These are phyloP conservation scores for Spilarctia lutea DNA, from an alignment of 2,888 invertebrate species.

Conservation along the genomic window DNA sequence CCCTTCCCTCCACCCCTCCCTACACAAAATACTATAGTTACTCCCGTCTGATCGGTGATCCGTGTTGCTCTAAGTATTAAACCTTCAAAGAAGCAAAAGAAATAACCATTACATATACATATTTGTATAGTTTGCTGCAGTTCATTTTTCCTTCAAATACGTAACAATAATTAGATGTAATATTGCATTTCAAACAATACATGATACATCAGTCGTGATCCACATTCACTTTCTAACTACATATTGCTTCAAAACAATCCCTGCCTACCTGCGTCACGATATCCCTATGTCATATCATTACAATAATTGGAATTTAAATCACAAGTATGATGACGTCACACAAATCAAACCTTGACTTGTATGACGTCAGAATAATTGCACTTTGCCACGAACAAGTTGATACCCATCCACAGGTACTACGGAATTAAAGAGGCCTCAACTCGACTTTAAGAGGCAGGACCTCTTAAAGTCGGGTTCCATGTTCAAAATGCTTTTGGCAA, in stretches of 20 bases:
- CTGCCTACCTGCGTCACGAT: constrained; percentile 41
- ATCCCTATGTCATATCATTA: constrained; percentile 2
- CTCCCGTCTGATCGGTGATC: no score
- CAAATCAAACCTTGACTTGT: neutral
- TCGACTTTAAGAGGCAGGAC: neutral
- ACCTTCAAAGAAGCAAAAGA: neutral
- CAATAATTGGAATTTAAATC: neutral
- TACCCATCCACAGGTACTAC: neutral
- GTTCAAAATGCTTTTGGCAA: neutral
- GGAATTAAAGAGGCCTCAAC: neutral
- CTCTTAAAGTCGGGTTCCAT: no score
- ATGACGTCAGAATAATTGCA: neutral
- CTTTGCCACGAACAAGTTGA: neutral
- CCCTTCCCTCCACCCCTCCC: no score
- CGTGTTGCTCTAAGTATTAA: no score
- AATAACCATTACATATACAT: neutral
- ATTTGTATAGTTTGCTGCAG: neutral
- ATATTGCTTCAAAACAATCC: constrained; percentile 24
- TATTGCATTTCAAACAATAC: neutral
- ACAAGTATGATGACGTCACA: neutral
- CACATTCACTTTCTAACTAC: constrained; percentile 49
- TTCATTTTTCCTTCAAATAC: neutral
- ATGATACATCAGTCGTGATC: constrained; percentile 37
- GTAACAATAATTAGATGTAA: neutral
- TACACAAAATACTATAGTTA: no score